phyloP scores from a whole-genome alignment of 1,140 invertebrate genomes.

The Drosophila ohnishii region DNA sequence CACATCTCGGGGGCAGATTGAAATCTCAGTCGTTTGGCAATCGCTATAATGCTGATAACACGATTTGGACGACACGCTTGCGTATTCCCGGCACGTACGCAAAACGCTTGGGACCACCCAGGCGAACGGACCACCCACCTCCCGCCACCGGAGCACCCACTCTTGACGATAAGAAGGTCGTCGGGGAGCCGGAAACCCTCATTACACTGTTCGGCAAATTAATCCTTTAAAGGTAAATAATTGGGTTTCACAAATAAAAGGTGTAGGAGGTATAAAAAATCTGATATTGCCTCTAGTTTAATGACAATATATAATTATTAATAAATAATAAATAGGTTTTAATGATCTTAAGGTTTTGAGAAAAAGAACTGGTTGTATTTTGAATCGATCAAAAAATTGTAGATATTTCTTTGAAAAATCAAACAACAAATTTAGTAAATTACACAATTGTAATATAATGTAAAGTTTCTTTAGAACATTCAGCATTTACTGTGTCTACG shows the following conservation, averaged over 20 bases:
- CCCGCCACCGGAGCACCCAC: conserved; percentile 30
- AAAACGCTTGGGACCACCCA: conserved; percentile 49
- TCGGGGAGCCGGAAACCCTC: too few relatives aligned
- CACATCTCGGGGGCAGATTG: conserved; percentile 30
- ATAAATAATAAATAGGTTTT: too few relatives aligned
- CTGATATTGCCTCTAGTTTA: too few relatives aligned
- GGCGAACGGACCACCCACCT: conserved; percentile 34
- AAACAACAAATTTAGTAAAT: neutral
- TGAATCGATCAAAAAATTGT: too few relatives aligned
- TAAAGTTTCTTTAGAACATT: neutral
- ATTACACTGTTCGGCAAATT: conserved; percentile 1
- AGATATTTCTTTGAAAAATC: neutral
- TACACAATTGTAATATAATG: neutral
- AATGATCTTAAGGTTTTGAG: too few relatives aligned
- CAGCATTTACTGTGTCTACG: conserved; percentile 3
- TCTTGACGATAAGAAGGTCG: conserved; percentile 25
- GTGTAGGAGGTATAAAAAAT: neutral
- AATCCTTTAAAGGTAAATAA: neutral
- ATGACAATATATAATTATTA: too few relatives aligned
- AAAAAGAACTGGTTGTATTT: too few relatives aligned
- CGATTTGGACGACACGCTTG: conserved; percentile 34
- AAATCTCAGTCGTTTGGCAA: conserved; percentile 32
- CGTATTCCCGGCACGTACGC: conserved; percentile 65
- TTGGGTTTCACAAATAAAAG: neutral
- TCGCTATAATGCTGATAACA: conserved; percentile 42